Percentiles rank a stretch among this genome's conserved stretches.
Evolutionary conservation across 2,888 invertebrate species (phyloP).

Genomic region (Papilio gigon): DNA sequence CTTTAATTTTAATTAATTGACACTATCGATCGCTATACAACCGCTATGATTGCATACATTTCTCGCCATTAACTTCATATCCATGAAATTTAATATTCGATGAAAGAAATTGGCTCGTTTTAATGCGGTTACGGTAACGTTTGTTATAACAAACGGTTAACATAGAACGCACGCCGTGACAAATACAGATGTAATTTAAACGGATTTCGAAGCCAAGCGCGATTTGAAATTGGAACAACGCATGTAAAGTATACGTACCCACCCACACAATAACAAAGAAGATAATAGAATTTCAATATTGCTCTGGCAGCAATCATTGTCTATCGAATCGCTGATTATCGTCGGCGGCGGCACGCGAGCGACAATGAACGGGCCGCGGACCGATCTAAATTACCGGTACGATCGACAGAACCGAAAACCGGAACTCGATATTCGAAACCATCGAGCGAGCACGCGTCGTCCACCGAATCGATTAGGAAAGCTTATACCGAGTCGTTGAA

Average conservation of each 20-base stretch:
- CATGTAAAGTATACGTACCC: constrained; percentile 41
- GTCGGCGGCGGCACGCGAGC: constrained; percentile 68
- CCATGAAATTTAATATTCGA: constrained; percentile 13
- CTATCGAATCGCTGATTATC: constrained; percentile 70
- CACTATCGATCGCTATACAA: background rate
- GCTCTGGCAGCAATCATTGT: constrained; percentile 52
- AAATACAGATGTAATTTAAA: constrained; percentile 30
- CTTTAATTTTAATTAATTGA: background rate
- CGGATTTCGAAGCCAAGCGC: constrained; percentile 14
- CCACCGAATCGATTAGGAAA: constrained; percentile 73
- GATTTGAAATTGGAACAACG: constrained; percentile 32
- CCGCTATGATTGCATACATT: constrained; percentile 13
- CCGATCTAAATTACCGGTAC: constrained; percentile 58
- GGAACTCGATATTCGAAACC: constrained; percentile 59
- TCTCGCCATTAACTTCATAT: constrained; percentile 14
- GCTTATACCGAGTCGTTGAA: constrained; percentile 53
- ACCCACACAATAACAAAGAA: constrained; percentile 46
- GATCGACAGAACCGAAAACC: constrained; percentile 60
- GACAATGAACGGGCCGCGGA: constrained; percentile 56
- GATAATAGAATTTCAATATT: constrained; percentile 60
- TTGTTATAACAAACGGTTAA: constrained; percentile 33
- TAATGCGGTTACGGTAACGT: constrained; percentile 21
- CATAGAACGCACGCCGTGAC: constrained; percentile 35
- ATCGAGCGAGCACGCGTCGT: constrained; percentile 71
- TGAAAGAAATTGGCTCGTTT: constrained; percentile 1